Base-by-base conservation (phyloP, 2,113 vertebrate species). In the Dasyprocta punctata region DNA sequence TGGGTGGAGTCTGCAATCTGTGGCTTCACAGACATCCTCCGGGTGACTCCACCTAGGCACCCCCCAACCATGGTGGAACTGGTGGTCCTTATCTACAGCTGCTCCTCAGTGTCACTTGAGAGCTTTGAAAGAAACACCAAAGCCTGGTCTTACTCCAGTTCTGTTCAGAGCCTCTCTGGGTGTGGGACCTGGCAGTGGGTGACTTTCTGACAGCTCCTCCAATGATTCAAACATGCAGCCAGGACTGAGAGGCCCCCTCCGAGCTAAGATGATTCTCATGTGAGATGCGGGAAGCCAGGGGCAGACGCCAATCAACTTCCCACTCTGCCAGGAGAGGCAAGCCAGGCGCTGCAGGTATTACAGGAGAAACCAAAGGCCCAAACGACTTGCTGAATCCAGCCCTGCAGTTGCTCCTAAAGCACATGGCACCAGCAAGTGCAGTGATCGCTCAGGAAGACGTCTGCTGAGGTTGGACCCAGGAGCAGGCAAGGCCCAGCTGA, bases 21-120 rank as follows among this genome's bases (percentile, higher is more conserved):
- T 1, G 52, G 71, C 33, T 65, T 65, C 33, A 81, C 10, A 12
- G 11, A 11, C 6, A 3, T 6, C 28, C 1, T 33, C 33, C 38
- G 1, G n/a, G 63, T 0, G 11, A 14, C 3, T 38, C 58, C 14
- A 7, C 14, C 47, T 22, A 1, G 17, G 7, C n/a, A n/a, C 1
- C 7, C 22, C 19, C 12, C 0, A 0, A 4, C 26, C n/a, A n/a
- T n/a, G 16, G 2, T 49, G 0, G 52, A 38, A 12, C 60, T 61
- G 0, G 44, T 3, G 47, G 47, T 0, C 41, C 63, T 61, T 7
- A 36, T 28, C 13, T 24, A 1, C 11, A 7, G 20, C 14, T 0
- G 36, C 5, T 13, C 26, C 52, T 69, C 33, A 1, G 10, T 3
- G 14, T 24, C 33, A 8, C 20, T 1, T 56, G 41, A 44, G 7